Base-by-base conservation (phyloP, 1,140 invertebrate species). In the Drosophila bocqueti region DNA sequence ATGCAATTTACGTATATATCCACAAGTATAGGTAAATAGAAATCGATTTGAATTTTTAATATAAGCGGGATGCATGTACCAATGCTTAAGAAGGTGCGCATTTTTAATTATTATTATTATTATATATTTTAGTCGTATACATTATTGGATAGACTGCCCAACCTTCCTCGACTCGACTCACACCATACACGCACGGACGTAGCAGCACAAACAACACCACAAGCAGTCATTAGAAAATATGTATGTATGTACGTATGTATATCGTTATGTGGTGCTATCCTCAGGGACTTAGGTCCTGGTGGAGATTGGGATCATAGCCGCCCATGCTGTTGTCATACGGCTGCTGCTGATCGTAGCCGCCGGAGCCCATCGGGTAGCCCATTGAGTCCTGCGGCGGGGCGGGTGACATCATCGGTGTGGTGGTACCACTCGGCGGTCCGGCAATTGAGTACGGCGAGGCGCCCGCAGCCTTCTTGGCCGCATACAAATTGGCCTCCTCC, bases 401-500 rank as follows among this genome's bases (percentile, higher is more conserved):
- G 76, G 97, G 97, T 65, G 97, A 98, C 97, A 98, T 97, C 96
- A 98, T 97, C 47, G 97, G 97, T 81, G 97, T 98, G 59, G 97
- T 96, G 58, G 97, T 97, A 77, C 97, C 97, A 86, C 97, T 96
- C 64, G 96, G 96, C 66, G 96, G 96, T 75, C 95, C 95, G 77
- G 96, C 96, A 96, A 98, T 96, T 83, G 96, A 97, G 94, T 98
- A 98, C 60, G 97, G 97, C 71, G 97, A 98, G 73, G 97, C 97
- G 96, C 97, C 97, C 75, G 98, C 98, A 91, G 98, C 98, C 94
- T 99, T 99, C 95, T 99, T 99, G 52, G 99, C 98, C 78, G 99
- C 99, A 93, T 99, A 99, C 82, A 99, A 94, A 94, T 99, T 99
- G 42, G 99, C 99, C 94, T 99, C 99, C 94, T 99, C 99, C 93